Evolutionary conservation across 2,113 vertebrate genomes (phyloP).

Genomic region (Scortum barcoo): DNA sequence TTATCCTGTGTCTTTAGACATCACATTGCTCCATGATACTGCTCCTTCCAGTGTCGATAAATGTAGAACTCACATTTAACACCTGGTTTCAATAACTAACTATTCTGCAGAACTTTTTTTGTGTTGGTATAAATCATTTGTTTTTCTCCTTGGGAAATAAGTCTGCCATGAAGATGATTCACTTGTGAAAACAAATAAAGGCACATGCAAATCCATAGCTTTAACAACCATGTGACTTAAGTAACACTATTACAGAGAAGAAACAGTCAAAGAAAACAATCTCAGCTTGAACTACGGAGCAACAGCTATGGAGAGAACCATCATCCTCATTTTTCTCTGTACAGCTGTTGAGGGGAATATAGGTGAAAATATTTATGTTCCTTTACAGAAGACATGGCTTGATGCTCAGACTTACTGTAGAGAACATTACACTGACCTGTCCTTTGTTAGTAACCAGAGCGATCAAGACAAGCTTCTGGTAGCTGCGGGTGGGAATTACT

Average conservation of each 20-base stretch:
- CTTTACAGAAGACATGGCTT: too few species aligned
- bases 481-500: too few species aligned
- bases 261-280: not conserved
- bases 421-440: too few species aligned
- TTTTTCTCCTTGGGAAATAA: not conserved
- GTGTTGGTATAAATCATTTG: conserved; percentile 4
- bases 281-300: not conserved
- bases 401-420: too few species aligned
- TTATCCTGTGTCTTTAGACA: not conserved
- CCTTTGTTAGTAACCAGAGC: too few species aligned
- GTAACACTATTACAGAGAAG: not conserved
- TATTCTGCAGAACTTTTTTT: not conserved
- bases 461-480: too few species aligned
- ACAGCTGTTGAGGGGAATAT: not conserved
- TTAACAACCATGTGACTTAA: not conserved
- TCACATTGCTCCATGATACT: not conserved
- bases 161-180: conserved; percentile 5
- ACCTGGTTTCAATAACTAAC: too few species aligned
- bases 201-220: conserved; percentile 11
- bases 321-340: conserved; percentile 22
- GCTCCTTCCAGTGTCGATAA: not conserved
- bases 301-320: conserved; percentile 2
- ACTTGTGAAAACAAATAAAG: conserved; percentile 16
- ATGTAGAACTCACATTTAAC: not conserved
- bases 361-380: too few species aligned